phyloP scores from a whole-genome alignment of 1,140 invertebrate species.

The Dysdera silvatica region DNA sequence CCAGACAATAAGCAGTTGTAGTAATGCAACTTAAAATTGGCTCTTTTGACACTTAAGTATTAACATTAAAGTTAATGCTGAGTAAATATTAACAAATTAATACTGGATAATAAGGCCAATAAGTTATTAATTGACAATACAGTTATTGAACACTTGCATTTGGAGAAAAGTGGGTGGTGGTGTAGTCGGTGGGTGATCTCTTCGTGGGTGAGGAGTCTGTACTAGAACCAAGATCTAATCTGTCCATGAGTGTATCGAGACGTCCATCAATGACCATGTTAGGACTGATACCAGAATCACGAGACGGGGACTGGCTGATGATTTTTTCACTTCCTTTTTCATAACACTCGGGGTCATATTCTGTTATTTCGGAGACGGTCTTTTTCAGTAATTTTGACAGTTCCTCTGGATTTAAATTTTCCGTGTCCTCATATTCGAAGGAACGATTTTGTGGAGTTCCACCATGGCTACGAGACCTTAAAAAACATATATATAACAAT shows the following conservation, averaged over 20 bases:
- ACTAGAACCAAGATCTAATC: constrained; percentile 41
- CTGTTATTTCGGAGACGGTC: constrained; percentile 88
- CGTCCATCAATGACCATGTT: constrained; percentile 49
- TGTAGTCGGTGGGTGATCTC: constrained; percentile 28
- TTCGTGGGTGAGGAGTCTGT: constrained; percentile 31
- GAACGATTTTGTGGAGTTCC: constrained; percentile 23
- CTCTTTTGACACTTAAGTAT: too few relatives aligned
- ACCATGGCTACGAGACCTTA: constrained; percentile 22
- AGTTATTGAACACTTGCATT: constrained; percentile 12
- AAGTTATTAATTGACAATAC: too few relatives aligned
- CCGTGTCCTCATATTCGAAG: constrained; percentile 50
- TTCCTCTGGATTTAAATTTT: constrained; percentile 73
- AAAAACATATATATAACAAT: background rate
- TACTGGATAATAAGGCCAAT: too few relatives aligned
- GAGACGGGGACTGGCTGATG: constrained; percentile 69
- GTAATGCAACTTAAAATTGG: too few relatives aligned
- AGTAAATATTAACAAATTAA: too few relatives aligned
- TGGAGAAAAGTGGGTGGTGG: constrained; percentile 15
- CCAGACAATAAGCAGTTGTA: too few relatives aligned
- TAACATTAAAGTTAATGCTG: too few relatives aligned
- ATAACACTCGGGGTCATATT: constrained; percentile 58
- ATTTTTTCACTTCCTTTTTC: constrained; percentile 43
- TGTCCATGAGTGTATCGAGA: constrained; percentile 47
- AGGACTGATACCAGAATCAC: constrained; percentile 81
- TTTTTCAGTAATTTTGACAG: constrained; percentile 70